Evolutionary conservation across 2,888 invertebrate genomes (phyloP), one percentile per base, ranked within the genome.

Genomic region (Tryphoninae sp.): DNA sequence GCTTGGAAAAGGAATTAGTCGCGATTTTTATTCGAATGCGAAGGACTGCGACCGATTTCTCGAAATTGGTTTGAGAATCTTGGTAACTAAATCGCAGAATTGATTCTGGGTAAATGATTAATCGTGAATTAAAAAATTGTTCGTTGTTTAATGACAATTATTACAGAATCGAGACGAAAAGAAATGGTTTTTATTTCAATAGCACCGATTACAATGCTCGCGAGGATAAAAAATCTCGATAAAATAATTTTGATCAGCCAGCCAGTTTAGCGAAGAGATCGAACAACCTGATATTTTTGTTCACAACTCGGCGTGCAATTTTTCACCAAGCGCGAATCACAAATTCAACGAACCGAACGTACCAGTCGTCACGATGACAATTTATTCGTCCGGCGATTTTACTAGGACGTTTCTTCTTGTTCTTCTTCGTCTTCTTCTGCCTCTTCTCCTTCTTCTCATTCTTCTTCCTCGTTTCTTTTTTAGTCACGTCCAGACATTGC

Each of bases 401-500:
- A 11, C 6, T 16, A 6, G n/a, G n/a, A 16, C 16, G 22, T 55
- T 16, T 8, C 19, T 55, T 19, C 55, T 4, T 22, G 6, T 42
- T 49, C 53, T 11, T 49, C 51, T 68, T 68, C 59, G 59, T 51
- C 19, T 13, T 59, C 59, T 59, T 45, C 67, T 49, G 61, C 74
- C 19, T 53, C 4, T 33, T 33, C 33, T 33, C 6, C 51, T 51
- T 13, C 16, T 11, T 19, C 13, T 42, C 42, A 51, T 42, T 26
- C 59, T 13, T 42, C 59, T 67, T 67, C 45, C 58, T 49, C 26
- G 67, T 59, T 67, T 58, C 67, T 49, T 67, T 65, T 33, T 53
- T 69, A 33, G 58, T 59, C 26, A 58, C 75, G 75, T 67, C 45
- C 58, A 61, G 67, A 68, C 58, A 26, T 69, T 53, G 59, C 59